Conservation (phyloP, 2,888 invertebrate species). For the Erynnis tages region DNA sequence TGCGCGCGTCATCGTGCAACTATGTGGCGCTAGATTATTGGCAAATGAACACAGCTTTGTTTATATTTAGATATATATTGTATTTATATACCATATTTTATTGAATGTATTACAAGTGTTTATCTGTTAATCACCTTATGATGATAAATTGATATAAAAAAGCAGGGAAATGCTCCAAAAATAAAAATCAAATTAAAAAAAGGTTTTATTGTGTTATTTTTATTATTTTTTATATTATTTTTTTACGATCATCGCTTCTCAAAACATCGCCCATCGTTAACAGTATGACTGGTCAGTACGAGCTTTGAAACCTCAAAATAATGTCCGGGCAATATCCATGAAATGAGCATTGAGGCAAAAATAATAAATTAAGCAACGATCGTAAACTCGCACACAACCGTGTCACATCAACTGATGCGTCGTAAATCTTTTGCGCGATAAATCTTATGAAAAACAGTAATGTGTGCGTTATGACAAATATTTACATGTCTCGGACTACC, state of each 20-base stretch:
- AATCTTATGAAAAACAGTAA: conserved; percentile 6
- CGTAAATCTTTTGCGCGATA: conserved; percentile 9
- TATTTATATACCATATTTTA: too few species aligned
- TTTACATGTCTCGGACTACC: background rate
- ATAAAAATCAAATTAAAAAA: too few species aligned
- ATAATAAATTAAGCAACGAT: conserved; percentile 37
- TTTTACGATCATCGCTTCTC: too few species aligned
- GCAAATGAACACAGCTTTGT: conserved; percentile 9
- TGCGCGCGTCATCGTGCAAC: background rate
- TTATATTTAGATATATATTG: too few species aligned
- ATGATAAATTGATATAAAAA: too few species aligned
- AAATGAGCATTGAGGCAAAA: conserved; percentile 26
- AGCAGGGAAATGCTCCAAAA: too few species aligned
- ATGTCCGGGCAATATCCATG: background rate
- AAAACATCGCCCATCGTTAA: too few species aligned
- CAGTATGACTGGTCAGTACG: too few species aligned
- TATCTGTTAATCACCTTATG: too few species aligned
- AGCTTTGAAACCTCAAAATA: conserved; percentile 1
- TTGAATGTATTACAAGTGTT: too few species aligned
- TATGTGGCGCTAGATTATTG: conserved; percentile 7
- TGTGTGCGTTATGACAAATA: conserved; percentile 9
- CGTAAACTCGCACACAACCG: conserved; percentile 30
- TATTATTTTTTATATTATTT: too few species aligned
- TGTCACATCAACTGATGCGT: conserved; percentile 8
- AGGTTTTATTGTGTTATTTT: too few species aligned